Evolutionary conservation across 53 echinoderm and acorn worm genomes (phyloP).

Genomic region (Echinometra lucunter): DNA sequence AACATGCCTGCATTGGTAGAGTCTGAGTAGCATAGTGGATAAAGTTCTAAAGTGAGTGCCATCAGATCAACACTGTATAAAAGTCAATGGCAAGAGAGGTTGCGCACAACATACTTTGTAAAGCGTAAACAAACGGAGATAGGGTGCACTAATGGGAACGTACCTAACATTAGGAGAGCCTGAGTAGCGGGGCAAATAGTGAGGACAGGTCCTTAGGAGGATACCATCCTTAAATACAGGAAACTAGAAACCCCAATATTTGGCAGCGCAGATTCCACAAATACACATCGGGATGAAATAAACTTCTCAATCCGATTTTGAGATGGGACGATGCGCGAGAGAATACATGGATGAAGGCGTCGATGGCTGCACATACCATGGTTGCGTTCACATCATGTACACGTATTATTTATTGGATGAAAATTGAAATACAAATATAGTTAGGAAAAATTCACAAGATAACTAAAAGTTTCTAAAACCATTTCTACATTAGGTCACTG

Average conservation of each 20-base stretch:
- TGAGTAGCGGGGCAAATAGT: slow-evolving; percentile 31
- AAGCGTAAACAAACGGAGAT: background rate
- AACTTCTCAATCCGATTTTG: slow-evolving; percentile 43
- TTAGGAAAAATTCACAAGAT: too few species aligned
- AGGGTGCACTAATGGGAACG: background rate
- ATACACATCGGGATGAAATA: slow-evolving; percentile 42
- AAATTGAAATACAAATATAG: too few species aligned
- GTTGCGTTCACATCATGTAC: background rate
- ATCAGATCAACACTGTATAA: background rate
- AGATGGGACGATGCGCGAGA: background rate
- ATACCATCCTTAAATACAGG: slow-evolving; percentile 13
- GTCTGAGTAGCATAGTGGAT: too few species aligned
- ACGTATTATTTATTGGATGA: too few species aligned
- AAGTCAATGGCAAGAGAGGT: background rate
- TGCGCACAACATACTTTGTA: background rate
- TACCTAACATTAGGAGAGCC: too few species aligned
- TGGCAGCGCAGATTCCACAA: slow-evolving; percentile 41
- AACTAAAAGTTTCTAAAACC: too few species aligned
- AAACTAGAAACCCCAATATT: slow-evolving; percentile 47
- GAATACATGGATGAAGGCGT: slow-evolving; percentile 11
- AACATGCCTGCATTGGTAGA: too few species aligned
- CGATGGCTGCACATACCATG: background rate
- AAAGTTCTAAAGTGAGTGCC: too few species aligned
- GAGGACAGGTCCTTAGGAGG: background rate
- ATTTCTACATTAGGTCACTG: too few species aligned